A percentile compares a stretch with the other conserved stretches of the same genome.
These are phyloP conservation scores for Sebastes iracundus DNA, from an alignment of 2,797 vertebrate species.

Conservation along the genomic window DNA sequence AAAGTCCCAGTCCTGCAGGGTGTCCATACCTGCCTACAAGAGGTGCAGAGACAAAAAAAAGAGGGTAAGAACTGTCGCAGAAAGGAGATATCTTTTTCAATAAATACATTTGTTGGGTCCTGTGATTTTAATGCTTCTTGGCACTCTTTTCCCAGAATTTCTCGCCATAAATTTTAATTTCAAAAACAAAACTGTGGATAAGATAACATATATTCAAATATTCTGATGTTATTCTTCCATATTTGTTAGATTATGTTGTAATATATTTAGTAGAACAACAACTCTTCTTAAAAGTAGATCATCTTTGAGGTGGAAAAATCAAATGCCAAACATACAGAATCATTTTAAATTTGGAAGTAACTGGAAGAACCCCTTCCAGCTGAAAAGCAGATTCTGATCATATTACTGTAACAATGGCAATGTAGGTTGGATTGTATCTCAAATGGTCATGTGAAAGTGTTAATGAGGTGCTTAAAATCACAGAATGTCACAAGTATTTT, in stretches of 20 bases:
- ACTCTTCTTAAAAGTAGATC: background rate
- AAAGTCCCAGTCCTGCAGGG: constrained; percentile 81
- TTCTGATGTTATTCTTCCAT: background rate
- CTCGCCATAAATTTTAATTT: background rate
- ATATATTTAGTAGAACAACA: background rate
- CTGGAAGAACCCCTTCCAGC: background rate
- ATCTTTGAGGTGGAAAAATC: background rate
- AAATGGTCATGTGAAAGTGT: background rate
- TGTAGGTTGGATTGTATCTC: background rate
- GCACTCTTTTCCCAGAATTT: background rate
- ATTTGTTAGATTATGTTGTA: background rate
- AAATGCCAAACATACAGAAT: background rate
- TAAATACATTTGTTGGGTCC: background rate
- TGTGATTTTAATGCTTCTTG: background rate
- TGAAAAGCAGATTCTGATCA: background rate
- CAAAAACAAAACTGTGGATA: background rate
- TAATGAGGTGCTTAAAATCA: background rate
- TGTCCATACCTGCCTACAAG: constrained; percentile 77
- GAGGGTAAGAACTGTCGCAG: background rate
- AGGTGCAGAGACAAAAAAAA: background rate
- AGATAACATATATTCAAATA: background rate
- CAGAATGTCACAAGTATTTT: background rate
- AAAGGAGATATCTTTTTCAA: background rate
- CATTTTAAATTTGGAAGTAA: background rate
- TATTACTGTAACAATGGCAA: background rate